These are phyloP conservation scores for Monopis laevigella DNA, from an alignment of 2,888 invertebrate species.

Conservation along the genomic window DNA sequence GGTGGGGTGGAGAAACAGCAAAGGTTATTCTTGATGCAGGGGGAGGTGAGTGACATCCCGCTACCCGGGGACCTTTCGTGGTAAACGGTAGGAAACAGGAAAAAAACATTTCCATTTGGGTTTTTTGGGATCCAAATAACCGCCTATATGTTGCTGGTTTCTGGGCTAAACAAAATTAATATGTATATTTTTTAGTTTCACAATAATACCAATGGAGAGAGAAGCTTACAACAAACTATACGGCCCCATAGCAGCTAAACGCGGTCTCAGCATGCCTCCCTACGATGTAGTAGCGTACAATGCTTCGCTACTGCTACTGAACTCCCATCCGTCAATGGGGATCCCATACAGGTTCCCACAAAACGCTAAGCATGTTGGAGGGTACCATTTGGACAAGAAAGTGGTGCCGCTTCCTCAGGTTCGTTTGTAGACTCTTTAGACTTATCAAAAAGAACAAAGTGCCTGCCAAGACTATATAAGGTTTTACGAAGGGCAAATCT, in stretches of 20 bases:
- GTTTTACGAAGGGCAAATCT: too few relatives aligned
- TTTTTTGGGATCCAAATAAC: too few relatives aligned
- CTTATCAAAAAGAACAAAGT: too few relatives aligned
- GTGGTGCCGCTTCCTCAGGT: slow-evolving; percentile 8
- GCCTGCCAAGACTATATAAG: too few relatives aligned
- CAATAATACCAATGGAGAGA: slow-evolving; percentile 12
- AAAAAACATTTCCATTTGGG: too few relatives aligned
- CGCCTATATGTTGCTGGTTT: not conserved
- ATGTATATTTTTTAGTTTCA: not conserved
- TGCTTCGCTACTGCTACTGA: slow-evolving; percentile 17
- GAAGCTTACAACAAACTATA: slow-evolving; percentile 12
- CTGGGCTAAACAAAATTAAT: not conserved
- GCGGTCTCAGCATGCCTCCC: slow-evolving; percentile 15
- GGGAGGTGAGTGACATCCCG: too few relatives aligned
- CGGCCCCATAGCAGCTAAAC: slow-evolving; percentile 13
- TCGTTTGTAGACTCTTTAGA: too few relatives aligned
- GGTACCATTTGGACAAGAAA: slow-evolving; percentile 5
- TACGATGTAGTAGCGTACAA: slow-evolving; percentile 18
- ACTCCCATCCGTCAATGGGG: slow-evolving; percentile 10
- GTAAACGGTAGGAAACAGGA: too few relatives aligned
- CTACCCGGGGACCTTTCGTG: too few relatives aligned
- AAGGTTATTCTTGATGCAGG: too few relatives aligned
- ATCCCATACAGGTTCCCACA: slow-evolving; percentile 2
- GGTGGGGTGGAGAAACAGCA: too few relatives aligned
- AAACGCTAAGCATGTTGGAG: slow-evolving; percentile 8